Base-by-base conservation (phyloP, 2,113 vertebrate species). In the Ancistrus triradiatus region DNA sequence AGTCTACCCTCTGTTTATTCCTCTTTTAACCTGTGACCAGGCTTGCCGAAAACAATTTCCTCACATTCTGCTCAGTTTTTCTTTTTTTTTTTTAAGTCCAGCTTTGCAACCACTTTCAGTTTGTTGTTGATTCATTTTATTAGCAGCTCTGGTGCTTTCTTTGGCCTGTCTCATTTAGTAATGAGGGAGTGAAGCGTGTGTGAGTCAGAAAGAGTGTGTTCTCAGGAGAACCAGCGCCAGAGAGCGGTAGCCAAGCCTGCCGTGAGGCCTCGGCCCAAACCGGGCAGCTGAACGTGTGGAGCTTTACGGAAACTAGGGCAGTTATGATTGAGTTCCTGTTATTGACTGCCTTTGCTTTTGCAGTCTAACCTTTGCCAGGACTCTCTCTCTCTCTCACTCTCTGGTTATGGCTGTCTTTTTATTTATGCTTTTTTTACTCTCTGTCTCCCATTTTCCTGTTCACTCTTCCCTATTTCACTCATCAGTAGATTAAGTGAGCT, bases 291-390 rank as follows among this genome's bases (percentile, higher is more conserved):
- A 87, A 78, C 82, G 75, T 78, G 81, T 78, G 2, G 44, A 14
- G 64, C 81, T 86, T 73, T 59, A 86, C 77, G 87, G 92, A 92
- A 93, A 91, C 86, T 85, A 77, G 88, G 72, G 83, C 88, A 89
- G 91, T 93, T 92, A 87, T 91, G 90, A 91, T 87, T 82, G 80
- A 93, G 87, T 94, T 95, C 93, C 93, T 95, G 91, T 91, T 92
- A 90, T 89, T 95, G 91, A 89, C 90, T 90, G 83, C 73, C 77
- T 81, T 68, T 66, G 61, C 57, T 74, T 61, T 50, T 51, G 56
- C 33, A 55, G 46, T 49, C 15, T 15, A 72, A 58, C 64, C 27
- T 50, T 40, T 49, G 47, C 65, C 50, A 72, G 66, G 40, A n/a
- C n/a, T 18, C 17, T 31, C 27, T 31, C 27, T 31, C 27, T n/a